Evolutionary conservation across 2,113 vertebrate species (phyloP), one percentile per base, ranked within the genome.

Genomic region (Clarias gariepinus): DNA sequence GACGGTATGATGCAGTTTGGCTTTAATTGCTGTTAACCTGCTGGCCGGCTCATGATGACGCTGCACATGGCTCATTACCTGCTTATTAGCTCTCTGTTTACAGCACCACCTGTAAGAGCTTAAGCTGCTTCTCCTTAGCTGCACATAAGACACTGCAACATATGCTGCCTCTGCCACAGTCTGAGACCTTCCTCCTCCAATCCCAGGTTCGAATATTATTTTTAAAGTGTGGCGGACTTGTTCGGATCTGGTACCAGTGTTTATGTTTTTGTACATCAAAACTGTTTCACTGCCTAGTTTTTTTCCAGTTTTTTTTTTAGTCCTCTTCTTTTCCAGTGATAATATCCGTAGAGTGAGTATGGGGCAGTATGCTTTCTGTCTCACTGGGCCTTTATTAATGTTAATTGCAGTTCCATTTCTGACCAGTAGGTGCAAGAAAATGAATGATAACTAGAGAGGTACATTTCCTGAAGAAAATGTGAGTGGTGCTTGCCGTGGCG

Each of bases 11-110:
- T 84, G 83, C 83, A 78, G 73, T 80, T 86, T 84, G 77, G 68
- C 78, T 82, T 79, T 87, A 89, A 87, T 73, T 88, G 85, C 86
- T 47, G 55, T 84, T 88, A 81, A 84, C 83, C 86, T 36, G 41
- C 57, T 28, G 73, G 69, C 61, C 57, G 36, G 6, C 77, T 57
- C 81, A 80, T 86, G 74, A 85, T 82, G 79, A 88, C 66, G 36
- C 74, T 85, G 57, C 83, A 10, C 80, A 81, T 28, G 82, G 61
- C 87, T 88, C 77, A 87, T 88, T 87, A 88, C 55, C 87, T 82
- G 71, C 83, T 86, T 82, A 81, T 86, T 88, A 83, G 81, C 86
- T 57, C 30, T 79, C 60, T 71, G 85, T 85, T 82, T 83, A 87
- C 79, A 13, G 78, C 86, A 74, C 78, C 86, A 87, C 88, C 86